Conservation (phyloP, 2,888 invertebrate genomes). For the Ophion costatus region DNA sequence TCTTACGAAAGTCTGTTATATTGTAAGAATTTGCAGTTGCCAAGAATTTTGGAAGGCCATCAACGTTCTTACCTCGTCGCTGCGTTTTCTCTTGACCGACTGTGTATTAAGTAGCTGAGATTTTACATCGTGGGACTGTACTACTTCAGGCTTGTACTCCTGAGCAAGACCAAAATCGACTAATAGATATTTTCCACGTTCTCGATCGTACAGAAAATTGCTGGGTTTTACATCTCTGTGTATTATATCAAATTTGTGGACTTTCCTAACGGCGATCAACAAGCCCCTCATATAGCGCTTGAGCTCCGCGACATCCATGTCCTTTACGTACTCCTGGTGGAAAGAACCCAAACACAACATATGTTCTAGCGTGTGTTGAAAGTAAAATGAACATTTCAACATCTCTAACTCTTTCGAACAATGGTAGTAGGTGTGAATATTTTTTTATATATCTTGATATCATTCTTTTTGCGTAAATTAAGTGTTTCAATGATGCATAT, state of each 20-base stretch:
- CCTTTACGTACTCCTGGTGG: conserved; percentile 89
- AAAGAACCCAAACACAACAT: conserved; percentile 10
- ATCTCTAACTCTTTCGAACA: background rate
- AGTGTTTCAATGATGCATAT: background rate
- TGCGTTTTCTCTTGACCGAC: conserved; percentile 74
- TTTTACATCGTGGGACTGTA: conserved; percentile 62
- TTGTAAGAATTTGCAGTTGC: background rate
- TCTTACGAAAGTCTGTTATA: background rate
- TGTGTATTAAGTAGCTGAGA: conserved; percentile 46
- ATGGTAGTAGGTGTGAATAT: background rate
- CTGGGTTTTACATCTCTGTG: conserved; percentile 96
- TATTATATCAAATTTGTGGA: conserved; percentile 93
- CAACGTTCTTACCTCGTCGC: conserved; percentile 75
- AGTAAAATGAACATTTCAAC: background rate
- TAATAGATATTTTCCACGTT: conserved; percentile 88
- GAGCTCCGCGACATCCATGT: conserved; percentile 89
- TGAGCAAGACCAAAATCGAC: conserved; percentile 97
- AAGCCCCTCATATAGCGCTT: conserved; percentile 92
- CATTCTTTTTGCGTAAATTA: background rate
- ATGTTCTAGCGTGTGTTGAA: background rate
- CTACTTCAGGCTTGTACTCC: conserved; percentile 81
- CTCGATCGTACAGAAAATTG: conserved; percentile 94
- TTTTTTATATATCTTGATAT: background rate
- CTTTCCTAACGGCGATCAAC: conserved; percentile 90
- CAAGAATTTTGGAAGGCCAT: conserved; percentile 5